These are phyloP conservation scores for Columba guinea DNA, from an alignment of 2,797 vertebrate genomes.

Conservation along the genomic window DNA sequence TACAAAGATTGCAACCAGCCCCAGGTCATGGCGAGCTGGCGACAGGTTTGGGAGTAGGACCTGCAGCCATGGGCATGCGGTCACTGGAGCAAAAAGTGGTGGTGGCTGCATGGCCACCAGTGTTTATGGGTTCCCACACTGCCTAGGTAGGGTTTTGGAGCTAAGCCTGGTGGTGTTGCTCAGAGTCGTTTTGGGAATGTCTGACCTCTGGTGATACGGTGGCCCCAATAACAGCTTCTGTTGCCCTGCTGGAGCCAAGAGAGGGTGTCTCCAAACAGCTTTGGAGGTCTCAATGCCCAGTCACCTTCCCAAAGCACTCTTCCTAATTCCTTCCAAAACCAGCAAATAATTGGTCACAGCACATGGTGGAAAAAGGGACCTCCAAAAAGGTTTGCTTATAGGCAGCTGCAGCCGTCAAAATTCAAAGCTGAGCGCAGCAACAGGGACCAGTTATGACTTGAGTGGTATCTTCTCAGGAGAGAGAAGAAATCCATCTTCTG, in stretches of 20 bases:
- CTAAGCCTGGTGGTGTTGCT: background rate
- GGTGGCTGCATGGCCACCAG: background rate
- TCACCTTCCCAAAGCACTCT: background rate
- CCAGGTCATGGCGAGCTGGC: accelerated
- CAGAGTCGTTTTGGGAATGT: accelerated
- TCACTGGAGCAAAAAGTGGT: background rate
- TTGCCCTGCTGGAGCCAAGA: background rate
- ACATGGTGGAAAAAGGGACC: background rate
- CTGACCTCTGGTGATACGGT: background rate
- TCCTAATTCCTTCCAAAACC: background rate
- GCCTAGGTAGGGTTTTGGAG: background rate
- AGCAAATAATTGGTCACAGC: background rate
- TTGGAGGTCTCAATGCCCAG: background rate
- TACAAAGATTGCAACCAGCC: accelerated
- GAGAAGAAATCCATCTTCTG: background rate
- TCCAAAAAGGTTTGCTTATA: background rate
- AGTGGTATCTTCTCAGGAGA: background rate
- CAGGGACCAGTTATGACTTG: background rate
- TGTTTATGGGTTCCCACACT: accelerated
- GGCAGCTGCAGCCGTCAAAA: background rate
- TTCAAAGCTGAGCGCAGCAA: background rate
- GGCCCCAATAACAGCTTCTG: background rate
- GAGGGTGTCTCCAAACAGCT: background rate
- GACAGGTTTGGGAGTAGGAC: background rate
- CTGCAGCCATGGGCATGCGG: accelerated